Evolutionary conservation across 2,888 invertebrate genomes (phyloP).

Genomic region (Drosophila kambysellisi): DNA sequence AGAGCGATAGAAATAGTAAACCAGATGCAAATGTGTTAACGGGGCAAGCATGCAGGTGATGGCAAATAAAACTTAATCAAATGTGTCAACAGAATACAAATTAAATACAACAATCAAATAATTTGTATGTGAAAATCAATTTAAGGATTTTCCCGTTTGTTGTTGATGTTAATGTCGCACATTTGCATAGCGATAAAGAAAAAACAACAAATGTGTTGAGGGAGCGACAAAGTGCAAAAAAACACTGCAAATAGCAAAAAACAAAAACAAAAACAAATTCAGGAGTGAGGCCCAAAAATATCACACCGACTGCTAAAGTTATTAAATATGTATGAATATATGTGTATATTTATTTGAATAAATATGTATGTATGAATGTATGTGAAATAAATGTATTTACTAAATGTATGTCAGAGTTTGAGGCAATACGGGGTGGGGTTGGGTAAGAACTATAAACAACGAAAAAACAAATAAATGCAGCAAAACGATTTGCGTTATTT

Average conservation of each 20-base stretch:
- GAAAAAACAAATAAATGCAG: slow-evolving; percentile 63
- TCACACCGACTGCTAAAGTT: slow-evolving; percentile 64
- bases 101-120: slow-evolving; percentile 73
- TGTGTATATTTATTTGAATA: slow-evolving; percentile 38
- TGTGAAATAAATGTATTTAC: slow-evolving; percentile 9
- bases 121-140: slow-evolving; percentile 77
- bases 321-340: slow-evolving; percentile 71
- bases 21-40: slow-evolving; percentile 74
- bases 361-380: slow-evolving; percentile 24
- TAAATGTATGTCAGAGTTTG: slow-evolving; percentile 16
- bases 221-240: slow-evolving; percentile 62
- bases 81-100: slow-evolving; percentile 75
- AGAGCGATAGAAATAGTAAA: slow-evolving; percentile 17
- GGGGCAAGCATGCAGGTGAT: slow-evolving; percentile 79
- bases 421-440: not conserved
- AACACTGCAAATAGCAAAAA: slow-evolving; percentile 39
- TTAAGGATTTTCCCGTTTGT: slow-evolving; percentile 61
- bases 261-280: slow-evolving; percentile 43
- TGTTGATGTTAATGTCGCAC: slow-evolving; percentile 35
- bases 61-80: slow-evolving; percentile 79
- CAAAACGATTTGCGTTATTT: slow-evolving; percentile 67
- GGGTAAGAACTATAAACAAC: slow-evolving; percentile 29
- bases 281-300: slow-evolving; percentile 41
- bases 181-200: slow-evolving; percentile 68
- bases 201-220: slow-evolving; percentile 27